Base-by-base conservation (phyloP, 2,888 invertebrate genomes). In the Ramazzottius varieornatus region DNA sequence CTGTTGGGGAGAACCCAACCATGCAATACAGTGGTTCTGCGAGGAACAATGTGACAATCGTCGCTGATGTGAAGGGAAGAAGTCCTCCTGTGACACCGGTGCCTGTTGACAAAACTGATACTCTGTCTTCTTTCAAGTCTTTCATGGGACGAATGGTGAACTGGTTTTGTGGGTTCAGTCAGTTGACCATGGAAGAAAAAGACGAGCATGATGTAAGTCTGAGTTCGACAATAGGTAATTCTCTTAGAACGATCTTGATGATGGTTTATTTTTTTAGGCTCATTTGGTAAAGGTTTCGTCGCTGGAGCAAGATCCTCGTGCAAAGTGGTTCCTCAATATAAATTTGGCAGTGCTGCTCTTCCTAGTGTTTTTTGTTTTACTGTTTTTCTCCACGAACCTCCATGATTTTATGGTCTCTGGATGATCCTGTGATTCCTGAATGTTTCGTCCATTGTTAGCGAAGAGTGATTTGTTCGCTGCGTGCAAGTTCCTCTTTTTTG, bases 81-180 rank as follows among this genome's bases (percentile, higher is more conserved):
- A 66, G 29, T 63, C 20, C 32, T 20, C 24, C 24, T 29, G 33
- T 4, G 32, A 24, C 32, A 32, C 32, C 32, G 16, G n/a, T 16
- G 4, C 4, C 33, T 33, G 24, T 64, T 33, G 40, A 34, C 66
- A 32, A 65, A 65, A n/a, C 4, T 33, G n/a, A 46, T 2, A 32
- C 54, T 4, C 4, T 4, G 46, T 33, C 32, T 64, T 40, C 20
- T 1, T 33, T 33, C 29, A 33, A 33, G 46, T 64, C 33, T 16
- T n/a, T 64, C 33, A 2, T 68, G 34, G 65, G 33, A 13, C 64
- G 64, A 2, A 65, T 70, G 46, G 65, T 65, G 64, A 67, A 68
- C 32, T 73, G 73, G 72, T 72, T 73, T 68, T 74, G 72, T 68
- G 73, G 72, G 4, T 67, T 70, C 40, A 69, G 70, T 13, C 63